A percentile compares a stretch with the other conserved stretches of the same genome.
phyloP scores from a whole-genome alignment of 2,888 invertebrate species.

The Alsophila aescularia region DNA sequence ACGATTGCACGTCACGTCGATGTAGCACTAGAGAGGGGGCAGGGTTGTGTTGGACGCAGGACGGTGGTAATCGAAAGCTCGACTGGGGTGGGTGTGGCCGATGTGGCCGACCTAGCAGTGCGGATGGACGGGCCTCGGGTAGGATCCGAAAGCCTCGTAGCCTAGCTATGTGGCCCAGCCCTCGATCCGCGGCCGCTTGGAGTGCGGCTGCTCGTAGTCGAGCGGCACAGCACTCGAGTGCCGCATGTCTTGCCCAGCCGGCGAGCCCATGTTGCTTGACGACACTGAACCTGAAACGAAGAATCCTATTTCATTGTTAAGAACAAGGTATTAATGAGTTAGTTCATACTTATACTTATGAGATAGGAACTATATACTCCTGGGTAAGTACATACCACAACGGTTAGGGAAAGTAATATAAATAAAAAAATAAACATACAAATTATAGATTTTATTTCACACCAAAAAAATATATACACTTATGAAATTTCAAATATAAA shows the following conservation, averaged over 20 bases:
- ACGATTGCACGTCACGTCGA: constrained; percentile 30
- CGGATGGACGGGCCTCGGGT: constrained; percentile 81
- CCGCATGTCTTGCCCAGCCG: constrained; percentile 84
- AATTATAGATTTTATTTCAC: too few species aligned
- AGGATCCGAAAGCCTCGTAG: constrained; percentile 79
- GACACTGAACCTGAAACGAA: constrained; percentile 89
- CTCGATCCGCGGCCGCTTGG: constrained; percentile 95
- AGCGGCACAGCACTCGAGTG: constrained; percentile 69
- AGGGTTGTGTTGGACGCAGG: constrained; percentile 41
- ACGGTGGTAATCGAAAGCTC: constrained; percentile 59
- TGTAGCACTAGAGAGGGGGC: constrained; percentile 35
- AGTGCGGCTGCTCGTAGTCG: constrained; percentile 85
- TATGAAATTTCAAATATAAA: too few species aligned
- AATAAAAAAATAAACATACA: too few species aligned
- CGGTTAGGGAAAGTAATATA: too few species aligned
- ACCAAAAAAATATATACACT: too few species aligned
- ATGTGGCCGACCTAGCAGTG: constrained; percentile 70
- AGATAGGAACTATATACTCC: too few species aligned
- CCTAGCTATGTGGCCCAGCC: constrained; percentile 95
- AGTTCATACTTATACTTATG: not conserved
- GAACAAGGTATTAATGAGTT: constrained; percentile 9
- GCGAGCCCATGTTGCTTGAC: constrained; percentile 92
- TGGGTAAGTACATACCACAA: too few species aligned
- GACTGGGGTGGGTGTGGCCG: constrained; percentile 49
- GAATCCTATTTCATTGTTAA: constrained; percentile 27